Evolutionary conservation across 2,113 vertebrate genomes (phyloP), one percentile per base, ranked within the genome.

Genomic region (Petrocephalus zakoni): DNA sequence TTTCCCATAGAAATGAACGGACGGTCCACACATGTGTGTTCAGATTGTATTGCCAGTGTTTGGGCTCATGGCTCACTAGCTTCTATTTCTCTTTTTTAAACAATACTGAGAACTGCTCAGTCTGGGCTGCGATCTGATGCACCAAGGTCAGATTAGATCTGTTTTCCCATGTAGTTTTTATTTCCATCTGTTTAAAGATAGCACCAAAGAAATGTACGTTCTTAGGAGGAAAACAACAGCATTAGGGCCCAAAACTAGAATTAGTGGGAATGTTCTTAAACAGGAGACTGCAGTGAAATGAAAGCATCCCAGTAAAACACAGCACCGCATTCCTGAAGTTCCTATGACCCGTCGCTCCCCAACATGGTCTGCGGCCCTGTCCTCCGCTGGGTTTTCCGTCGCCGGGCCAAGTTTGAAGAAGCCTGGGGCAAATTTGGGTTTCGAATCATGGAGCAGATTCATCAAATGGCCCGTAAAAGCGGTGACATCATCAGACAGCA

Each of bases 61-160:
- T 56, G 19, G 47, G 34, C 19, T 22, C 21, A 34, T 87, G n/a
- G 9, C 85, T 87, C 29, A 17, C 2, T 22, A 93, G 93, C 94
- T 93, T 91, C 83, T 29, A 95, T 95, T 94, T 95, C 94, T 95
- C 95, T 93, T 94, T 92, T 92, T 91, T 75, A 87, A 91, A 94
- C 94, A 94, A 95, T 95, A 95, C 94, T 95, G 93, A 94, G 94
- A 93, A 95, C 91, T 88, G 94, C 94, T 91, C 95, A 96, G 95
- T 96, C 95, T 95, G 90, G 82, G 89, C 89, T 94, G 92, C 92
- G 95, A 95, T 95, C 95, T 94, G 93, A 93, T 91, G 91, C 92
- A 93, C 91, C 92, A 92, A 93, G 93, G 92, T 94, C 94, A 93
- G 94, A 95, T 96, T 96, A 95, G 95, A 95, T 94, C 90, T 89